Percentiles rank a stretch among this genome's conserved stretches.
Evolutionary conservation across 2,113 vertebrate species (phyloP).

Genomic region (Sarotherodon lohbergeri): DNA sequence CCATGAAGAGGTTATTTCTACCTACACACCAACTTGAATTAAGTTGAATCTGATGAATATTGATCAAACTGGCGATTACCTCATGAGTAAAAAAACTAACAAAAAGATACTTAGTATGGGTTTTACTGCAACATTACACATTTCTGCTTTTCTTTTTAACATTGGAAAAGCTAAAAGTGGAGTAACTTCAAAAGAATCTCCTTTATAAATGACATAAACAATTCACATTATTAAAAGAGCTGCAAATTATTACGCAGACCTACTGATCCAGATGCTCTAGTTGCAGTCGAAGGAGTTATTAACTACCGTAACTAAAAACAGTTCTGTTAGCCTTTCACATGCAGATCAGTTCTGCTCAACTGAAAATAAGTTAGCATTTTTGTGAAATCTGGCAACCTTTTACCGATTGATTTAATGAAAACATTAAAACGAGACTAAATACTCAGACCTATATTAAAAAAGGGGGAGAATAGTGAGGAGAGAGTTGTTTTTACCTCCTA

Average conservation of each 20-base stretch:
- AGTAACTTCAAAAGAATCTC: neutral
- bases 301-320: neutral
- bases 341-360: neutral
- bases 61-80: neutral
- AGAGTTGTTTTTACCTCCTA: neutral
- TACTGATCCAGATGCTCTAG: neutral
- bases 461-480: neutral
- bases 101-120: neutral
- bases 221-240: neutral
- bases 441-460: neutral
- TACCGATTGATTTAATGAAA: neutral
- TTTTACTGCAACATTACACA: neutral
- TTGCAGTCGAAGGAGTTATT: neutral
- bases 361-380: neutral
- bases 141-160: neutral
- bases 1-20: neutral
- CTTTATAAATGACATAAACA: neutral
- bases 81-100: neutral
- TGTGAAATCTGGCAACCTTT: neutral
- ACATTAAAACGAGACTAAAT: neutral
- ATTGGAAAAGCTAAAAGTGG: neutral
- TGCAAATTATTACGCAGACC: rapidly evolving
- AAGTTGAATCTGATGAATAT: neutral
- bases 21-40: neutral
- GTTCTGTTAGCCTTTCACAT: neutral